Percentiles rank a stretch among this genome's conserved stretches.
phyloP scores from a whole-genome alignment of 35 echinoderm and acorn worm species.

The Patiria miniata region DNA sequence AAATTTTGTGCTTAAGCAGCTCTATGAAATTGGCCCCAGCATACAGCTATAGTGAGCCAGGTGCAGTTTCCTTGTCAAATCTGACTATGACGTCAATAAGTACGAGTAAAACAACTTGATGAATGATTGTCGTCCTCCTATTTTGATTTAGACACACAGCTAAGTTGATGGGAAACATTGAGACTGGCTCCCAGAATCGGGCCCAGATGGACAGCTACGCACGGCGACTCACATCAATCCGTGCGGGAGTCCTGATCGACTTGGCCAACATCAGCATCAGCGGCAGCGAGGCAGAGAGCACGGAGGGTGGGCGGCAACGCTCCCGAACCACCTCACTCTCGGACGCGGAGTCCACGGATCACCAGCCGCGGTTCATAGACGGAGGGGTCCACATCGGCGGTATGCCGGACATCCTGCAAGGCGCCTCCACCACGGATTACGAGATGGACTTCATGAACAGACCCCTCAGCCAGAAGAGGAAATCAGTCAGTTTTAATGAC shows the following conservation, averaged over 20 bases:
- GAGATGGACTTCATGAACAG: background rate
- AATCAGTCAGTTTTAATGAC: slow-evolving; percentile 19
- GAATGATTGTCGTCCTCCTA: too few species aligned
- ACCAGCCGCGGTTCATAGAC: background rate
- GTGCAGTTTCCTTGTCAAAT: too few species aligned
- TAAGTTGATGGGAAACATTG: background rate
- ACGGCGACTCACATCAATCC: background rate
- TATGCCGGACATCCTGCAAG: background rate
- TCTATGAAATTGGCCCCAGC: too few species aligned
- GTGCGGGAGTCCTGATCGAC: slow-evolving; percentile 2
- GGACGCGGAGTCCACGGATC: background rate
- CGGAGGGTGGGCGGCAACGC: background rate
- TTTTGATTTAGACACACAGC: background rate
- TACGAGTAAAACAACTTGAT: too few species aligned
- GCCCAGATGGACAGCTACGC: background rate
- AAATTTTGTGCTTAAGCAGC: too few species aligned
- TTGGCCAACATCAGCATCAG: slow-evolving; percentile 14
- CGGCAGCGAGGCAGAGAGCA: background rate
- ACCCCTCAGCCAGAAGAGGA: background rate
- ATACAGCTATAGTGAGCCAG: too few species aligned
- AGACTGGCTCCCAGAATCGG: background rate
- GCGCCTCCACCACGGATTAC: slow-evolving; percentile 9
- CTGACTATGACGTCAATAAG: too few species aligned
- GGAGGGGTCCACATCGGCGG: background rate
- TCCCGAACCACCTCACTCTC: background rate